These are phyloP conservation scores for Nowickia ferox DNA, from an alignment of 2,888 invertebrate genomes.

Conservation along the genomic window DNA sequence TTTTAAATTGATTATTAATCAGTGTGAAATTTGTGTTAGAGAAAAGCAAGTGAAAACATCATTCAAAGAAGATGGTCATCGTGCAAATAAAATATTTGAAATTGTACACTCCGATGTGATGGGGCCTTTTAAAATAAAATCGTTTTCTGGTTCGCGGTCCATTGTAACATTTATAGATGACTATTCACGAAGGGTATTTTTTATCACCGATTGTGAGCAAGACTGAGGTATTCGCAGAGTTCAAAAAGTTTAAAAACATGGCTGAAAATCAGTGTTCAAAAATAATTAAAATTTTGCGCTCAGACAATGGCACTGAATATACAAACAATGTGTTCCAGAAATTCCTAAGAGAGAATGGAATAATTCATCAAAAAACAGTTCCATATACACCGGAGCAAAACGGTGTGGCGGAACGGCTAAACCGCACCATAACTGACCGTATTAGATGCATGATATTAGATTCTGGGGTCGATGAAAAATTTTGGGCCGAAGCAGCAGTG, in stretches of 20 bases:
- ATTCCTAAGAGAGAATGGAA: slow-evolving; percentile 12
- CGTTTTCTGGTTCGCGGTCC: slow-evolving; percentile 77
- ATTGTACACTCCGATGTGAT: too few species aligned
- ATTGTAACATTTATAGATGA: slow-evolving; percentile 79
- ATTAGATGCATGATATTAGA: slow-evolving; percentile 73
- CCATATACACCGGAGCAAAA: slow-evolving; percentile 57
- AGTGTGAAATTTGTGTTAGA: neutral
- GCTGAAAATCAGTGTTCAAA: slow-evolving; percentile 63
- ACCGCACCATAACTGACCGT: slow-evolving; percentile 72
- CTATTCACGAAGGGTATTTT: too few species aligned
- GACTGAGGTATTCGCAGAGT: too few species aligned
- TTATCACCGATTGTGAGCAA: too few species aligned
- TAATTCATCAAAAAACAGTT: too few species aligned
- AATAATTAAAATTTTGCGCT: too few species aligned
- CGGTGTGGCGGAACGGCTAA: slow-evolving; percentile 63
- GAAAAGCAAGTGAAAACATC: slow-evolving; percentile 74
- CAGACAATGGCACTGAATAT: too few species aligned
- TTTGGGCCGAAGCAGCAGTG: slow-evolving; percentile 68
- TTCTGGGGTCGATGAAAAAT: slow-evolving; percentile 62
- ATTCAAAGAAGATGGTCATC: slow-evolving; percentile 67
- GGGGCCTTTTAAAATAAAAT: slow-evolving; percentile 78
- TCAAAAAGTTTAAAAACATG: slow-evolving; percentile 69
- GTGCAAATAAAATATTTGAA: too few species aligned
- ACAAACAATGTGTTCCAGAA: too few species aligned
- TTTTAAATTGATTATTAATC: too few species aligned